These are phyloP conservation scores for Papilio dardanus DNA, from an alignment of 1,140 invertebrate genomes.

Conservation along the genomic window DNA sequence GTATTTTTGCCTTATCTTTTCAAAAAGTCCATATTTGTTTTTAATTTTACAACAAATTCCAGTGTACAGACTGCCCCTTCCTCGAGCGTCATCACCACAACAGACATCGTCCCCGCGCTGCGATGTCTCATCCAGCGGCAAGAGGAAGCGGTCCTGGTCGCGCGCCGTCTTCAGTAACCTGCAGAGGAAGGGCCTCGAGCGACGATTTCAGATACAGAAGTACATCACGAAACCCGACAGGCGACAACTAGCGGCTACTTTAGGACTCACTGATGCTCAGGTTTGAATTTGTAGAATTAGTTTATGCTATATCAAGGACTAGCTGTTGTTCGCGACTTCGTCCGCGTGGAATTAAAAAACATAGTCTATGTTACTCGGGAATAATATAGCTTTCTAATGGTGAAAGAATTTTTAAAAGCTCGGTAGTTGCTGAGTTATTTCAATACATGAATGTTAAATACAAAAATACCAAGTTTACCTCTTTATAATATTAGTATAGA, in stretches of 20 bases:
- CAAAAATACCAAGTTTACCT: too few relatives aligned
- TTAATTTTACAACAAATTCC: constrained; percentile 38
- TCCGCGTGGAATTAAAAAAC: too few relatives aligned
- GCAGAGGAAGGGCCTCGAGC: constrained; percentile 94
- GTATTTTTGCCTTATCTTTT: too few relatives aligned
- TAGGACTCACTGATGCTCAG: constrained; percentile 95
- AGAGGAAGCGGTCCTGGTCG: constrained; percentile 95
- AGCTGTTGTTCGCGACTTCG: too few relatives aligned
- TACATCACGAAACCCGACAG: constrained; percentile 97
- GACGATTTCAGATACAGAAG: constrained; percentile 95
- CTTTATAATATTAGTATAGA: too few relatives aligned
- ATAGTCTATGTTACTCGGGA: too few relatives aligned
- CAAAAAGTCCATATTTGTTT: too few relatives aligned
- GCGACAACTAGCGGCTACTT: constrained; percentile 93
- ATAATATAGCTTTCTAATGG: too few relatives aligned
- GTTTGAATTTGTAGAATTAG: constrained; percentile 41
- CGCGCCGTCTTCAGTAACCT: constrained; percentile 96
- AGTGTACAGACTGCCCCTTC: constrained; percentile 71
- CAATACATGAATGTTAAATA: too few relatives aligned
- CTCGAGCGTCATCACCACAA: constrained; percentile 64
- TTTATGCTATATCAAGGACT: neutral
- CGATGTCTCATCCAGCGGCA: constrained; percentile 79
- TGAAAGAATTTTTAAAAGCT: too few relatives aligned
- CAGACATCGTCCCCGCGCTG: constrained; percentile 56
- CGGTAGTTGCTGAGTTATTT: too few relatives aligned